These are phyloP conservation scores for Otolemur crassicaudatus DNA, from an alignment of 2,797 vertebrate species.

Conservation along the genomic window DNA sequence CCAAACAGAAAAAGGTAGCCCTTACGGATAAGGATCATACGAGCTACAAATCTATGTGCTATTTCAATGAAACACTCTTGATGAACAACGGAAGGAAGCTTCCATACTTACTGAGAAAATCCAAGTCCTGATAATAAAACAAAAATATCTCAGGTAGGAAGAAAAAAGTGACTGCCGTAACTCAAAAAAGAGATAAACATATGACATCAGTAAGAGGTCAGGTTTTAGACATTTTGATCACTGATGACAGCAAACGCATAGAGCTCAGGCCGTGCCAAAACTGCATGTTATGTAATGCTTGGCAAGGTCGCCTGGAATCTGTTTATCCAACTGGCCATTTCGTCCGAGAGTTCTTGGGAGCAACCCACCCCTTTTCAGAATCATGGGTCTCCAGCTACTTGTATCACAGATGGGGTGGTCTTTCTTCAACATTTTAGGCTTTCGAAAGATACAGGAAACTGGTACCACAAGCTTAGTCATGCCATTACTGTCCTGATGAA, in stretches of 20 bases:
- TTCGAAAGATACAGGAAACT: not conserved
- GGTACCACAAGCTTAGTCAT: not conserved
- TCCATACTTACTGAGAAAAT: not conserved
- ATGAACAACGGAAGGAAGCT: constrained; percentile 3
- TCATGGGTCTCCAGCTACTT: not conserved
- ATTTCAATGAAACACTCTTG: not conserved
- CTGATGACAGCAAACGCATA: not conserved
- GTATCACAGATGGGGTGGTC: not conserved
- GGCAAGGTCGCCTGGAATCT: not conserved
- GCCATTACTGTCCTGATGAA: not conserved
- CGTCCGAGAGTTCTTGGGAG: not conserved
- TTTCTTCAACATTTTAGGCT: constrained; percentile 19
- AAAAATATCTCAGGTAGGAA: not conserved
- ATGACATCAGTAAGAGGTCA: not conserved
- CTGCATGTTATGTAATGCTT: not conserved
- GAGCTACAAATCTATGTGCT: not conserved
- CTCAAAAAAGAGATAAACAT: not conserved
- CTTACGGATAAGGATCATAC: not conserved
- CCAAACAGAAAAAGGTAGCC: not conserved
- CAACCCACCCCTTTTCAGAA: constrained; percentile 44
- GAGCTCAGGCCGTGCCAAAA: not conserved
- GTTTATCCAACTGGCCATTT: not conserved
- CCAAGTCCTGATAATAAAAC: not conserved
- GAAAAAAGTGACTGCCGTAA: not conserved
- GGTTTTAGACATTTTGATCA: not conserved